phyloP scores from a whole-genome alignment of 2,113 vertebrate species.

The Pomatorhinus ruficollis region DNA sequence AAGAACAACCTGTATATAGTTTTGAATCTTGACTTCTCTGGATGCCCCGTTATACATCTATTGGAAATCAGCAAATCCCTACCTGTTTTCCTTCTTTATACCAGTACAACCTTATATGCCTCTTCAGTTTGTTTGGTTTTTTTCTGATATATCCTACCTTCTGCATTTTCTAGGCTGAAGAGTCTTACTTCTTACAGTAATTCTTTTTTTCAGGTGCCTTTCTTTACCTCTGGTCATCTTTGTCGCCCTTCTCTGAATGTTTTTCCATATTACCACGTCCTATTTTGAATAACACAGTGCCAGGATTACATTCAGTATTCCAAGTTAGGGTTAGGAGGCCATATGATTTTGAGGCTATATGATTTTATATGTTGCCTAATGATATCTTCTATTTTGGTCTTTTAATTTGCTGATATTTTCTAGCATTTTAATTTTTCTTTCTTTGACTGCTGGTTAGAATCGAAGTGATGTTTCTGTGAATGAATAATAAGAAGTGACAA shows the following conservation, averaged over 20 bases:
- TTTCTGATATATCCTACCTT: neutral
- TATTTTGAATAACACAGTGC: neutral
- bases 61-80: neutral
- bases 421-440: neutral
- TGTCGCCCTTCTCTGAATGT: neutral
- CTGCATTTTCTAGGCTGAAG: neutral
- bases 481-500: neutral
- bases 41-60: neutral
- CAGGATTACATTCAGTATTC: neutral
- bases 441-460: neutral
- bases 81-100: neutral
- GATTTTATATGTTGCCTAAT: neutral
- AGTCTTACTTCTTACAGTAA: neutral
- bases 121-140: neutral
- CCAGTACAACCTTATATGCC: neutral
- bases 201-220: neutral
- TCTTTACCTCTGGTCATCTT: neutral
- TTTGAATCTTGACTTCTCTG: neutral
- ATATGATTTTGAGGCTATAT: too few species aligned
- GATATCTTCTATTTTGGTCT: neutral
- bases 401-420: neutral
- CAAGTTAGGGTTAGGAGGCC: neutral
- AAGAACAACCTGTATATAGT: neutral
- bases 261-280: neutral
- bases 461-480: neutral